Percentiles rank a stretch among this genome's conserved stretches.
phyloP scores from a whole-genome alignment of 2,113 vertebrate genomes.

The Paradoxurus hermaphroditus region DNA sequence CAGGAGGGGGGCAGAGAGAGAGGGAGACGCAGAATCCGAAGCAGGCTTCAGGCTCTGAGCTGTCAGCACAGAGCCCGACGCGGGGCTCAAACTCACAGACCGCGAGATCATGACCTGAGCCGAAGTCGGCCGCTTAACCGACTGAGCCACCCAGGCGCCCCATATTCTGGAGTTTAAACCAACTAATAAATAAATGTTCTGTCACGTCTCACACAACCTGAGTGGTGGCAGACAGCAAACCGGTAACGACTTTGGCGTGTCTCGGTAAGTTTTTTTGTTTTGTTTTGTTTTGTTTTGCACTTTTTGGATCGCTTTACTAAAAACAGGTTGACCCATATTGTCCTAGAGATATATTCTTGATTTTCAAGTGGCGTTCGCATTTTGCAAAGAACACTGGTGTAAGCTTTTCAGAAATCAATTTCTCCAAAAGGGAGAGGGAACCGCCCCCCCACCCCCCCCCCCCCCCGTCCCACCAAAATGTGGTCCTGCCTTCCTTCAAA shows the following conservation, averaged over 20 bases:
- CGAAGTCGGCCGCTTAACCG: too few species aligned
- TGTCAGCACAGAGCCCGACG: too few species aligned
- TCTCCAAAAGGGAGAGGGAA: not conserved
- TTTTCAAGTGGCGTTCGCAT: conserved; percentile 26
- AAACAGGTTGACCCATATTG: not conserved
- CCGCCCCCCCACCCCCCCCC: too few species aligned
- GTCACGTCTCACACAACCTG: not conserved
- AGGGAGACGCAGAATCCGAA: too few species aligned
- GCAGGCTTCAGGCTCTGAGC: too few species aligned
- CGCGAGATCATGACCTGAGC: too few species aligned
- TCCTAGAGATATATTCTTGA: not conserved
- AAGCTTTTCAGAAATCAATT: not conserved
- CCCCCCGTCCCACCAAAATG: not conserved
- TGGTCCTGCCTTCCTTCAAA: not conserved
- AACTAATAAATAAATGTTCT: not conserved
- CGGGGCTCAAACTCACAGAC: too few species aligned
- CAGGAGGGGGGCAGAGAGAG: too few species aligned
- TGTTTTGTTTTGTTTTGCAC: too few species aligned
- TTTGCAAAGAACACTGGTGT: not conserved
- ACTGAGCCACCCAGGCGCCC: too few species aligned
- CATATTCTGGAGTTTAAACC: conserved; percentile 35
- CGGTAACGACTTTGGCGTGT: not conserved
- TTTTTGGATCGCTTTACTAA: not conserved
- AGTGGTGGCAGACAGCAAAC: not conserved
- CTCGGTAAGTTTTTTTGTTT: not conserved